phyloP scores from a whole-genome alignment of 2,888 invertebrate species.

The Seira ritae region DNA sequence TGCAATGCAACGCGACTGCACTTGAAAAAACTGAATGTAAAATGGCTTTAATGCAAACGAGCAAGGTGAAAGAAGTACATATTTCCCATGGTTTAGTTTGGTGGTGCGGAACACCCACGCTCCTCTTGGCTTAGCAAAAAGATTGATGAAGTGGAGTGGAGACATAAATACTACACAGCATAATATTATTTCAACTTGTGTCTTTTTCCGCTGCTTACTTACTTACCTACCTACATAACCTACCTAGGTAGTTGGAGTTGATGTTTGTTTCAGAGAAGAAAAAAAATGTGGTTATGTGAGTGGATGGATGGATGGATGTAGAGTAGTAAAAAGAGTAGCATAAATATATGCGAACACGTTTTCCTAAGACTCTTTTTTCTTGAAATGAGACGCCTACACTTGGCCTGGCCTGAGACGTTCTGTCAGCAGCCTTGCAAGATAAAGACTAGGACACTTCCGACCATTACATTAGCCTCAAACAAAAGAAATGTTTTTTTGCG shows the following conservation, averaged over 20 bases:
- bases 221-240: background rate
- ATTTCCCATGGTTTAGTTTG: background rate
- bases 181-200: background rate
- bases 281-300: conserved; percentile 1
- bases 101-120: background rate
- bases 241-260: no score
- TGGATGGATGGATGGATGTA: conserved; percentile 1
- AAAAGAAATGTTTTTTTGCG: no score
- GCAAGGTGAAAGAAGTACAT: no score
- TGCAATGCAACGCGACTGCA: background rate
- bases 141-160: background rate
- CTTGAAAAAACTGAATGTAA: background rate
- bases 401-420: background rate
- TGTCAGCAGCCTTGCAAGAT: background rate
- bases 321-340: no score
- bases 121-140: background rate
- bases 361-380: background rate
- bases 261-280: background rate
- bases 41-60: no score
- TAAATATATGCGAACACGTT: background rate
- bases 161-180: background rate
- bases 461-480: no score
- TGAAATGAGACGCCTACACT: conserved; percentile 3
- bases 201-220: background rate
- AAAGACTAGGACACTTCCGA: background rate